phyloP scores from a whole-genome alignment of 1,140 invertebrate species.

The Maniola jurtina region DNA sequence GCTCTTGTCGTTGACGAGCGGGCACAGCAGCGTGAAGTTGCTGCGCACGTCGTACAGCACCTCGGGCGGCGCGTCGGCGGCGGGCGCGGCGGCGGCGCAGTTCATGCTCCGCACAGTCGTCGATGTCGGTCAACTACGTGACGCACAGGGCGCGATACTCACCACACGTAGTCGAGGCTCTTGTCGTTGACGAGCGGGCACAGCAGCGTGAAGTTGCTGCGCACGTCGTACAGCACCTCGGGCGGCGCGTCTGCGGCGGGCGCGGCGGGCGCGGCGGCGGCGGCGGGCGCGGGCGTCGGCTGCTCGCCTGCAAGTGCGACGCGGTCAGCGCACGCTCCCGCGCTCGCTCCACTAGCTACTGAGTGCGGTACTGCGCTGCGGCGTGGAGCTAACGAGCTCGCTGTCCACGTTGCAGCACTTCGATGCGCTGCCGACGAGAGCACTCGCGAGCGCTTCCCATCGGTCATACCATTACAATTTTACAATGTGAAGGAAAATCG shows the following conservation, averaged over 20 bases:
- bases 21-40: constrained; percentile 39
- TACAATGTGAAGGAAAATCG: too few species aligned
- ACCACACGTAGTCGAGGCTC: constrained; percentile 36
- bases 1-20: constrained; percentile 29
- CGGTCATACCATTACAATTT: too few species aligned
- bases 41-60: constrained; percentile 42
- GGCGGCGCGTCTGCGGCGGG: constrained; percentile 72
- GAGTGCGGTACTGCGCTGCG: too few species aligned
- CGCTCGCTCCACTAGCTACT: not conserved
- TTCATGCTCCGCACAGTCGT: too few species aligned
- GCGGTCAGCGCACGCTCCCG: constrained; percentile 12
- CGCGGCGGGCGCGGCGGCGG: constrained; percentile 42
- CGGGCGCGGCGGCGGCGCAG: constrained; percentile 41
- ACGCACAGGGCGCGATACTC: not conserved
- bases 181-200: constrained; percentile 35
- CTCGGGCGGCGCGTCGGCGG: constrained; percentile 70
- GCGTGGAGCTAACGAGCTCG: too few species aligned
- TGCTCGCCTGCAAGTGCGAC: constrained; percentile 32
- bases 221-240: constrained; percentile 41
- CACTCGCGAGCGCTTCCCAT: too few species aligned
- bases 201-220: constrained; percentile 37
- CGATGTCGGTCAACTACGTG: too few species aligned
- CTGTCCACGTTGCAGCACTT: too few species aligned
- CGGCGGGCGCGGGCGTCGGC: constrained; percentile 28
- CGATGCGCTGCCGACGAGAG: too few species aligned